Base-by-base conservation (phyloP, 2,113 vertebrate genomes). In the Ptilonorhynchus violaceus region DNA sequence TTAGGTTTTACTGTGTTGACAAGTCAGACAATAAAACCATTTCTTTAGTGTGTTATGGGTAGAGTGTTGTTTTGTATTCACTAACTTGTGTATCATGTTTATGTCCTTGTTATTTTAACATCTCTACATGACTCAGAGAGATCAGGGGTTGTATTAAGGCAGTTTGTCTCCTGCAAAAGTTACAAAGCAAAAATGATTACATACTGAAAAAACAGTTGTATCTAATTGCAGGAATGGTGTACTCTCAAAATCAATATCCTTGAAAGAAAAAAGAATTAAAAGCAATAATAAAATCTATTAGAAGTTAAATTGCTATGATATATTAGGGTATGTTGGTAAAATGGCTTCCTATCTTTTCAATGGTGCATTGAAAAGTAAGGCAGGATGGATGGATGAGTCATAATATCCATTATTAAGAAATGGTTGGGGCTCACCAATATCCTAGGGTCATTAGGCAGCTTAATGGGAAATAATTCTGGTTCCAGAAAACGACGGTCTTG, bases 161-260 rank as follows among this genome's bases (percentile, higher is more conserved):
- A 84, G 82, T 94, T 94, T 94, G 72, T 96, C 90, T 97, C 69
- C 75, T 56, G 52, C 66, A 89, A n/a, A 81, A 93, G 76, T 92
- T 92, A 75, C 73, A 91, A 78, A 92, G 64, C 64, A 93, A 96
- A 95, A 93, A 94, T 90, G 50, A 96, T 94, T 95, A 84, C 90
- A 25, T 41, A 17, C 82, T 84, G 92, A 88, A 94, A 97, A 95
- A 78, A 6, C 12, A 0, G 80, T 83, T 94, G 81, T 92, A 89
- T 83, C 86, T 96, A 95, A 94, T 94, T 94, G 62, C 83, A 86
- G 86, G 72, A 93, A 70, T 67, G 91, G 72, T 42, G 60, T 95
- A 81, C 79, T 80, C 82, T 84, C 90, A 91, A 93, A 96, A 96
- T 96, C 97, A 79, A 94, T 96, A 96, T 86, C 66, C 90, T 89